Evolutionary conservation across 2,797 vertebrate genomes (phyloP).

Genomic region (Sternotherus odoratus): DNA sequence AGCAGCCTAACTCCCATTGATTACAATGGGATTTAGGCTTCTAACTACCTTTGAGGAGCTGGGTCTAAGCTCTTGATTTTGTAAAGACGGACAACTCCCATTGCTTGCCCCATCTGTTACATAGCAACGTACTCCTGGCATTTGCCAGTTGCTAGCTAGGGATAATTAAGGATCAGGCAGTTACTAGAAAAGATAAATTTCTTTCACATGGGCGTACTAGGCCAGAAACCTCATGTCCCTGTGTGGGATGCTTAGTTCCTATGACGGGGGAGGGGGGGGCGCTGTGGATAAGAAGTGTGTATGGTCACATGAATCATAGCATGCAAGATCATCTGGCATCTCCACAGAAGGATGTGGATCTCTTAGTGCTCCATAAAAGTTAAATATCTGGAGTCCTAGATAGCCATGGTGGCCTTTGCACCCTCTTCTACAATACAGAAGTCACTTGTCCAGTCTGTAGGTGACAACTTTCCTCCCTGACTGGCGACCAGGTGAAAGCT

Average conservation of each 20-base stretch:
- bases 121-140: accelerated
- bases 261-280: accelerated
- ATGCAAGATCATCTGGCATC: background rate
- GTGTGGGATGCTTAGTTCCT: background rate
- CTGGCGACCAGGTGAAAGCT: too few species aligned
- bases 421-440: background rate
- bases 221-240: accelerated
- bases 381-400: background rate
- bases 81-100: background rate
- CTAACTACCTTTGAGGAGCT: background rate
- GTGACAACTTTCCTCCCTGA: too few species aligned
- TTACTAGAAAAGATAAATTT: background rate
- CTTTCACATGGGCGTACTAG: background rate
- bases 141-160: background rate
- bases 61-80: background rate
- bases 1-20: background rate
- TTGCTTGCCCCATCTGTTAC: background rate
- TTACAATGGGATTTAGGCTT: background rate
- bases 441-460: background rate
- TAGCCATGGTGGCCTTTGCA: background rate
- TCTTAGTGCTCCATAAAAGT: background rate
- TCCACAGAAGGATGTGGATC: background rate
- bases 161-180: background rate
- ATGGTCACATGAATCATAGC: background rate
- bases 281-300: background rate